A percentile compares a stretch with the other conserved stretches of the same genome.
These are phyloP conservation scores for Columbina picui DNA, from an alignment of 2,113 vertebrate genomes.

Conservation along the genomic window DNA sequence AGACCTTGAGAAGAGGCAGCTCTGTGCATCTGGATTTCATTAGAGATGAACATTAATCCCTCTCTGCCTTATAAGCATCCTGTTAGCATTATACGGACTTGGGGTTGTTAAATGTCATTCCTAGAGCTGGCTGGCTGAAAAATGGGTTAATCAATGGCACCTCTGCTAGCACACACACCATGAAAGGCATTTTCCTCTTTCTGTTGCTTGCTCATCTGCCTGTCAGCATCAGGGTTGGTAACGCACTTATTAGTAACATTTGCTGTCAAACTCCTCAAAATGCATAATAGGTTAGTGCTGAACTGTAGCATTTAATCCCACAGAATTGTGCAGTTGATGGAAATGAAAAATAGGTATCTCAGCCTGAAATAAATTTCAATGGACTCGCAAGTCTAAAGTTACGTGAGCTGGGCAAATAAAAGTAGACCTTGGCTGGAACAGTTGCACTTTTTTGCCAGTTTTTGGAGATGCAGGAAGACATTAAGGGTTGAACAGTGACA, in stretches of 20 bases:
- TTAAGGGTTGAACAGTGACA: not conserved
- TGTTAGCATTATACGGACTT: not conserved
- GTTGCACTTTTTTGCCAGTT: not conserved
- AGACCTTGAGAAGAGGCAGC: conserved; percentile 37
- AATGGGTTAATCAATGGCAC: not conserved
- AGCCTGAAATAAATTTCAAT: not conserved
- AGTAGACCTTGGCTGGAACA: not conserved
- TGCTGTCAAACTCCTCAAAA: not conserved
- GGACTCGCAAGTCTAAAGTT: not conserved
- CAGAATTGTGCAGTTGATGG: not conserved
- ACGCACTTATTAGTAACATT: not conserved
- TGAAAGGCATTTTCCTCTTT: conserved; percentile 20
- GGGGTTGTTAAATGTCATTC: not conserved
- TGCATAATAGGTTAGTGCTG: not conserved
- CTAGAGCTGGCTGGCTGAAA: not conserved
- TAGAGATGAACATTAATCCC: conserved; percentile 50
- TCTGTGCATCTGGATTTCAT: conserved; percentile 68
- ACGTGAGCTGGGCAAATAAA: not conserved
- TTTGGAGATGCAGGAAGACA: not conserved
- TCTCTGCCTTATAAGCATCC: conserved; percentile 58
- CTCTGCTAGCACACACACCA: not conserved
- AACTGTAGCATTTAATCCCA: not conserved
- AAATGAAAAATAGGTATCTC: not conserved
- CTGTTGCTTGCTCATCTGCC: not conserved
- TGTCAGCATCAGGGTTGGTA: not conserved